phyloP scores from a whole-genome alignment of 1,140 invertebrate genomes.

The Lepidurus apus region DNA sequence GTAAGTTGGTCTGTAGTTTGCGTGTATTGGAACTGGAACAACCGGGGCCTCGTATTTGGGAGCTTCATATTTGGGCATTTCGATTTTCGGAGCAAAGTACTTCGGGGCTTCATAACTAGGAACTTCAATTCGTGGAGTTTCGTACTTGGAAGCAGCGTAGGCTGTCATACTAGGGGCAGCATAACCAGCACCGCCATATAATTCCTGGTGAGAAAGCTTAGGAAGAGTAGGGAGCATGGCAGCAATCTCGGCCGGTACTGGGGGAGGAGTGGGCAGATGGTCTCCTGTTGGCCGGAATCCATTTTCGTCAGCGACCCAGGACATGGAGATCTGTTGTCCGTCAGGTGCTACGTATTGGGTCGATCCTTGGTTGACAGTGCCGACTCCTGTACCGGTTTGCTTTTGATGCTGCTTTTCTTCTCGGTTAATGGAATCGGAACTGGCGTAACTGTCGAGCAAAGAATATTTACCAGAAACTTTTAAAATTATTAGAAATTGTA shows the following conservation, averaged over 20 bases:
- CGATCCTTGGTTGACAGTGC: slow-evolving; percentile 41
- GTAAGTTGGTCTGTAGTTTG: too few species aligned
- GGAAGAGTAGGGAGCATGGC: slow-evolving; percentile 25
- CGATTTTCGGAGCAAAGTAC: too few species aligned
- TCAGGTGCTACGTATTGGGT: slow-evolving; percentile 37
- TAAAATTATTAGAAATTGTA: too few species aligned
- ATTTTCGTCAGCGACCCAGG: slow-evolving; percentile 40
- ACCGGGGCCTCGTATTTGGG: too few species aligned
- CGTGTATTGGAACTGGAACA: neutral
- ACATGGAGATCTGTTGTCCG: slow-evolving; percentile 35
- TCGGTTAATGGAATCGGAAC: slow-evolving; percentile 67
- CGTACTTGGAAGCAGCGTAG: neutral
- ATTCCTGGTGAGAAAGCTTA: neutral
- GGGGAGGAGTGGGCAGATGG: slow-evolving; percentile 37
- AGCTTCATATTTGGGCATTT: too few species aligned
- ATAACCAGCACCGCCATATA: neutral
- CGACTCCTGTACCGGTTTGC: slow-evolving; percentile 37
- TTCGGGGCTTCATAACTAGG: too few species aligned
- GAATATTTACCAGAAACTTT: too few species aligned
- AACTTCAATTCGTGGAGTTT: too few species aligned
- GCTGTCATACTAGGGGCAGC: neutral
- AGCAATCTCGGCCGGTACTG: slow-evolving; percentile 33
- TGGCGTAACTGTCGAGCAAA: neutral
- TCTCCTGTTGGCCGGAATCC: slow-evolving; percentile 40
- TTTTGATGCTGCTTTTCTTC: slow-evolving; percentile 71